A percentile compares a stretch with the other conserved stretches of the same genome.
Conservation (phyloP, 2,888 invertebrate genomes). For the Hydrotaea cyrtoneurina region DNA sequence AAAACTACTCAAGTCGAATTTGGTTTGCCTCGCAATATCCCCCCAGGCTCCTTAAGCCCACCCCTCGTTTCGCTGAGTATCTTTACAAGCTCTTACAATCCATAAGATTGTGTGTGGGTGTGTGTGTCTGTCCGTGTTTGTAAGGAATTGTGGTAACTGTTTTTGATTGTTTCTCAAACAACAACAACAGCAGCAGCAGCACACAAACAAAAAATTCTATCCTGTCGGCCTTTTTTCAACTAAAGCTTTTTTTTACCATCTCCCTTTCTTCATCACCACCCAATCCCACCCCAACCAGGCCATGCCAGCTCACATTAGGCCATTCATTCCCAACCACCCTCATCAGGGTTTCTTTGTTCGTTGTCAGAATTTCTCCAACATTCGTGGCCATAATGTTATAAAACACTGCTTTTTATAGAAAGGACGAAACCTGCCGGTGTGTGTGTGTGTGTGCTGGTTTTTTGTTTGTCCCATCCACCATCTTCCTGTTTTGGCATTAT, state of each 20-base stretch:
- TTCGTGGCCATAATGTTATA: slow-evolving; percentile 46
- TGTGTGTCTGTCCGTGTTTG: slow-evolving; percentile 25
- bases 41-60: not conserved
- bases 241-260: slow-evolving; percentile 17
- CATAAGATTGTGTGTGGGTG: not conserved
- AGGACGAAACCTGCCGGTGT: not conserved
- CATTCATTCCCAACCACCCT: not conserved
- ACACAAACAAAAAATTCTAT: slow-evolving; percentile 10
- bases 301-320: not conserved
- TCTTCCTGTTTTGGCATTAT: slow-evolving; percentile 29
- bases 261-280: not conserved
- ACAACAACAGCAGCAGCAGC: no score
- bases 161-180: slow-evolving; percentile 54
- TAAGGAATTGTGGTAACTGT: slow-evolving; percentile 57
- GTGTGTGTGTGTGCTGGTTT: not conserved
- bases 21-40: not conserved
- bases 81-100: not conserved
- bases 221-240: slow-evolving; percentile 32
- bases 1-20: no score
- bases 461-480: slow-evolving; percentile 17
- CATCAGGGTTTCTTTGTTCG: slow-evolving; percentile 28
- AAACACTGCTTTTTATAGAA: slow-evolving; percentile 41
- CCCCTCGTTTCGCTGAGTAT: not conserved
- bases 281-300: not conserved
- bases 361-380: slow-evolving; percentile 29